Evolutionary conservation across 2,888 invertebrate species (phyloP), one percentile per base, ranked within the genome.

Genomic region (Tenthredo livida): DNA sequence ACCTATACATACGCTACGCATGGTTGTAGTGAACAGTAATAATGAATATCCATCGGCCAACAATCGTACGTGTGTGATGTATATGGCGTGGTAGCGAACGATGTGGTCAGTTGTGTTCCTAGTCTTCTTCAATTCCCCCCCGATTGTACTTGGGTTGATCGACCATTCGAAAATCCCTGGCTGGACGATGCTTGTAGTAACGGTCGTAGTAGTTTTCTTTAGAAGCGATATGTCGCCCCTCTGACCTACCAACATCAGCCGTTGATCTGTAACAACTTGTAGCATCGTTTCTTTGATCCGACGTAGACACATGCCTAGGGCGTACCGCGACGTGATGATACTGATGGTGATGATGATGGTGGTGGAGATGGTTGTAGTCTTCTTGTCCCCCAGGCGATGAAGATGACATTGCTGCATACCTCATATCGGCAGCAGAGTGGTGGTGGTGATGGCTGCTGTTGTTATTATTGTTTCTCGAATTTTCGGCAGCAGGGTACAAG

Each of bases 121-220:
- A 77, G 47, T 77, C 77, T 17, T 54, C 77, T 29, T 77, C 77
- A 21, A 54, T 54, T 33, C 54, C 77, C 6, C 54, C 77, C 3
- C 80, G 50, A 50, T 43, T 58, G 61, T 80, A 61, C 61, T 40
- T 80, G n/a, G 61, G 21, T 80, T 4, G 10, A 40, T 80, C 80
- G 2, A 17, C n/a, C 37, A 88, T 88, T 84, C 92, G 92, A 84
- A 92, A 92, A 86, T 93, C 93, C 90, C 93, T 91, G 89, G 93
- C 86, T 0, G 92, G 92, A 80, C 93, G 89, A 85, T 92, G 92
- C 87, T 93, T 93, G 89, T 93, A 93, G 86, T 93, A 93, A 54
- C 93, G 90, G 85, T 93, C 93, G 86, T 93, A 93, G 86, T 93
- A 93, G 85, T 92, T 93, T 82, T 93, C 93, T 86, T 93, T 93